Evolutionary conservation across 2,797 vertebrate genomes (phyloP), one percentile per base, ranked within the genome.

Genomic region (Thunnus albacares): DNA sequence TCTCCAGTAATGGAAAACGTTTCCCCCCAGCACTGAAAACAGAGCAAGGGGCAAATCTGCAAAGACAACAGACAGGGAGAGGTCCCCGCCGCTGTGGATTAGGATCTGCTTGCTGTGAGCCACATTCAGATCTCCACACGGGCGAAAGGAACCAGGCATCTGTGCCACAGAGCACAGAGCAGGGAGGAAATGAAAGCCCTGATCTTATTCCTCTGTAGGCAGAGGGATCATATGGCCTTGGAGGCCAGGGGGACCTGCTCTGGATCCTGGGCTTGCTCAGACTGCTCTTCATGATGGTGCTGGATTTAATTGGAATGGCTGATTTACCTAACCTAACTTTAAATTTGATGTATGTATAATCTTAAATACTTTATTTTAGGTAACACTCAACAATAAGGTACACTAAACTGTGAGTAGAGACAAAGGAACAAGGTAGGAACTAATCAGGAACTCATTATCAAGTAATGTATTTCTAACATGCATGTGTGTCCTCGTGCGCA

Each of bases 41-140:
- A 84, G 90, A 93, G 89, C 72, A 77, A 89, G 84, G 80, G 72
- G 83, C 81, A 89, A 90, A 87, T 91, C 82, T 94, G 87, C 71
- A 92, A 94, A 89, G 87, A 92, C 89, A 94, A 93, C 90, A 94
- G 82, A 81, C 60, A 83, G 86, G 75, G 87, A 80, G 87, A 89
- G 84, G 87, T 90, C 83, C 75, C 87, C 5, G 53, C 66, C 9
- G 4, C 67, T 63, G 51, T 78, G 86, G 79, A 89, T 88, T 77
- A 89, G 80, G 83, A 89, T 89, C 86, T 84, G 75, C 83, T 87
- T 10, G 57, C 89, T 84, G 77, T 79, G 73, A 87, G 77, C 67
- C 64, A 82, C 74, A 47, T 85, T 87, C 82, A 88, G 65, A 90
- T 87, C 75, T 82, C 84, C 75, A 77, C 71, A 76, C 35, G 38